Conservation (phyloP, 2,888 invertebrate species). For the Dolomedes plantarius region DNA sequence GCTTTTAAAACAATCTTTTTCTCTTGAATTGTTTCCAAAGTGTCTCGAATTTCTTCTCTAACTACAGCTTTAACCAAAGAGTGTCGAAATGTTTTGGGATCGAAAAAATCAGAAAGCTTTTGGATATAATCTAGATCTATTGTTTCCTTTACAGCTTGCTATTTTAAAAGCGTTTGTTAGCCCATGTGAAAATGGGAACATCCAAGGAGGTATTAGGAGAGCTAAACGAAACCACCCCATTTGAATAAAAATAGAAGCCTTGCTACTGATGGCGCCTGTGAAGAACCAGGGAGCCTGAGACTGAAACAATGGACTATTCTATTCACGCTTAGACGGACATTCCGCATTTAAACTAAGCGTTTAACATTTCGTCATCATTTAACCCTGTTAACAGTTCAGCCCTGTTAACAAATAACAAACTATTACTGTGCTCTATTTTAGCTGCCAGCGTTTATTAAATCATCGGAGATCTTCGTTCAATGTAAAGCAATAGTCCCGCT, state of each 20-base stretch:
- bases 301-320: neutral
- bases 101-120: neutral
- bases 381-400: no score
- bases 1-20: conserved; percentile 19
- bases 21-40: conserved; percentile 65
- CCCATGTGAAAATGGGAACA: conserved; percentile 13
- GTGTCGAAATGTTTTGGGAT: neutral
- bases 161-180: neutral
- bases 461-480: no score
- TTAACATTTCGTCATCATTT: no score
- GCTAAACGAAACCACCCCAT: neutral
- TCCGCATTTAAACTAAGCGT: neutral
- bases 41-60: conserved; percentile 28
- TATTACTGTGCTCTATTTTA: no score
- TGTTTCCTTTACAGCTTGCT: conserved; percentile 19
- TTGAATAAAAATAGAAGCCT: conserved; percentile 23
- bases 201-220: neutral
- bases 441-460: no score
- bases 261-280: neutral
- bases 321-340: neutral
- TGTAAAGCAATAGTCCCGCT: no score
- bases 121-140: conserved; percentile 7
- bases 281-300: neutral
- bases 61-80: conserved; percentile 17
- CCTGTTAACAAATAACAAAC: no score